Evolutionary conservation across 2,113 vertebrate genomes (phyloP), one percentile per base, ranked within the genome.

Genomic region (Nothocercus nigrocapillus): DNA sequence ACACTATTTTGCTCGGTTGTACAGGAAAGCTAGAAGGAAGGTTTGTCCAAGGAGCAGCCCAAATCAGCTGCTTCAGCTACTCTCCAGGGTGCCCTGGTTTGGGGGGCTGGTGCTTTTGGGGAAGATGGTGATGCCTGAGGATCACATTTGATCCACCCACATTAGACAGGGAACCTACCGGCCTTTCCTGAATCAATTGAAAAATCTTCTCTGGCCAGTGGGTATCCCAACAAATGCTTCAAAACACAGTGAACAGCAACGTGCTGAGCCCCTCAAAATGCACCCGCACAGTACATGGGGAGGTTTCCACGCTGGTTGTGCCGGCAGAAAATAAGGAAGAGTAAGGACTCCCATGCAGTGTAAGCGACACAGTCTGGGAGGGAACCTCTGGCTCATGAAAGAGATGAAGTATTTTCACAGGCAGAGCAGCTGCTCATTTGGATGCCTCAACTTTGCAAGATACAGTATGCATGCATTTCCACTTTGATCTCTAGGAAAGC

Each of bases 401-500:
- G 81, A 9, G 3, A 58, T 32, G 54, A 62, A 76, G 11, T 24
- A 34, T 14, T 63, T 89, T 69, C 47, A 77, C 36, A 72, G 68
- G 61, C 56, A 75, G 44, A 22, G 45, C 2, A 78, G 66, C 81
- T 67, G 25, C 25, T 83, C 45, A 49, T 90, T 89, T 87, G 70
- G 77, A 95, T 82, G 94, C 78, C 53, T 89, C 42, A 68, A 66
- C 62, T 89, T 58, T 87, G 66, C 36, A 61, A 94, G 74, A 93
- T 72, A 22, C 11, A 22, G 49, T 49, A 85, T 2, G 34, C 58
- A 76, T 3, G 34, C 19, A 36, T 12, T 49, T 78, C n/a, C 40
- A 44, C 91, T 95, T 94, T 86, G 81, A 95, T 86, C 73, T 90
- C 85, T 28, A 89, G 73, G 45, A 91, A 86, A 6, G 13, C 56